phyloP scores from a whole-genome alignment of 2,113 vertebrate genomes.

The Theristicus caerulescens region DNA sequence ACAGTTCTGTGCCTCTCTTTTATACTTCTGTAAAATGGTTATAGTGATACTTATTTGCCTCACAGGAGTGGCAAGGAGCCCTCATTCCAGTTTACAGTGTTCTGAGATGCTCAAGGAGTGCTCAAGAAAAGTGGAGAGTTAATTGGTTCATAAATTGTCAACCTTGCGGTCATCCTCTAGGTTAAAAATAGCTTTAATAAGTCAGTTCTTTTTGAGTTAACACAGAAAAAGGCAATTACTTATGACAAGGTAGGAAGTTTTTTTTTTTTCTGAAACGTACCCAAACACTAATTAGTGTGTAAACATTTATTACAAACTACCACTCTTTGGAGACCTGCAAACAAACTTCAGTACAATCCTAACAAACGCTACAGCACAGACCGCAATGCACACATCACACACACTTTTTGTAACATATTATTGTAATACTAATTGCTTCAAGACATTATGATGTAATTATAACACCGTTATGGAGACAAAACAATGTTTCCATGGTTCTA shows the following conservation, averaged over 20 bases:
- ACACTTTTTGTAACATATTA: background rate
- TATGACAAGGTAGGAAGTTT: background rate
- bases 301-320: constrained; percentile 18
- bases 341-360: background rate
- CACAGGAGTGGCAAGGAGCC: background rate
- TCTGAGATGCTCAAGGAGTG: background rate
- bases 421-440: constrained; percentile 21
- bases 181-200: constrained; percentile 30
- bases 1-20: background rate
- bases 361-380: background rate
- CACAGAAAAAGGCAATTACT: constrained; percentile 25
- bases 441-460: constrained; percentile 23
- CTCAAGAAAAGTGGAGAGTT: constrained; percentile 1
- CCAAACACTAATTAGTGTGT: background rate
- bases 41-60: background rate
- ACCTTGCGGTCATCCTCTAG: background rate
- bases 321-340: background rate
- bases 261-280: background rate
- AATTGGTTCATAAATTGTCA: constrained; percentile 44
- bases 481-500: background rate
- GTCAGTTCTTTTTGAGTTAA: background rate
- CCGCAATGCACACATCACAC: background rate
- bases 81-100: background rate
- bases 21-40: background rate
- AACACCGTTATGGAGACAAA: background rate